These are phyloP conservation scores for Drosophila infuscata DNA, from an alignment of 2,888 invertebrate genomes.

Conservation along the genomic window DNA sequence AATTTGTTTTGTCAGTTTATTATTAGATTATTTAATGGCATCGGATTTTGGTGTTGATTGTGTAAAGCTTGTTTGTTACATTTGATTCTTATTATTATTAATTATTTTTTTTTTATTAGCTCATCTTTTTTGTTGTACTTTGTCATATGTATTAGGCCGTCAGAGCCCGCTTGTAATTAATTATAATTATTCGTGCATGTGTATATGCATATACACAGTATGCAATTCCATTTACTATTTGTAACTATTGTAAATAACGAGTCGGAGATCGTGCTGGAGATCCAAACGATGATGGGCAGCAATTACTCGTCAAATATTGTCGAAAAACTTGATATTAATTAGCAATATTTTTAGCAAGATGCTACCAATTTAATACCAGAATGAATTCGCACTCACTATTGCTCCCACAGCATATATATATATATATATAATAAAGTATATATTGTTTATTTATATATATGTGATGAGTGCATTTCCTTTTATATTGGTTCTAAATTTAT, in stretches of 20 bases:
- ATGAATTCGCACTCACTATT: conserved; percentile 39
- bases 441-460: conserved; percentile 1
- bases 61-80: conserved; percentile 53
- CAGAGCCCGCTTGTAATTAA: conserved; percentile 59
- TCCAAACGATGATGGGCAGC: conserved; percentile 19
- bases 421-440: conserved; percentile 6
- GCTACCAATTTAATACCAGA: conserved; percentile 53
- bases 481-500: conserved; percentile 50
- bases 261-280: conserved; percentile 21
- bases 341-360: conserved; percentile 60
- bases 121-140: conserved; percentile 49
- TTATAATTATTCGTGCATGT: conserved; percentile 37
- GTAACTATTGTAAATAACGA: conserved; percentile 56
- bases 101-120: conserved; percentile 13
- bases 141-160: conserved; percentile 65
- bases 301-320: conserved; percentile 44
- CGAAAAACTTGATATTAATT: conserved; percentile 68
- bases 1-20: conserved; percentile 52
- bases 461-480: conserved; percentile 34
- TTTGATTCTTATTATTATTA: conserved; percentile 35
- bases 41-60: conserved; percentile 41
- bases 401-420: conserved; percentile 3
- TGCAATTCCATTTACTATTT: conserved; percentile 52
- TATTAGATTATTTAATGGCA: conserved; percentile 48
- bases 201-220: conserved; percentile 39